phyloP scores from a whole-genome alignment of 2,113 vertebrate genomes.

The Ammodytes dubius region DNA sequence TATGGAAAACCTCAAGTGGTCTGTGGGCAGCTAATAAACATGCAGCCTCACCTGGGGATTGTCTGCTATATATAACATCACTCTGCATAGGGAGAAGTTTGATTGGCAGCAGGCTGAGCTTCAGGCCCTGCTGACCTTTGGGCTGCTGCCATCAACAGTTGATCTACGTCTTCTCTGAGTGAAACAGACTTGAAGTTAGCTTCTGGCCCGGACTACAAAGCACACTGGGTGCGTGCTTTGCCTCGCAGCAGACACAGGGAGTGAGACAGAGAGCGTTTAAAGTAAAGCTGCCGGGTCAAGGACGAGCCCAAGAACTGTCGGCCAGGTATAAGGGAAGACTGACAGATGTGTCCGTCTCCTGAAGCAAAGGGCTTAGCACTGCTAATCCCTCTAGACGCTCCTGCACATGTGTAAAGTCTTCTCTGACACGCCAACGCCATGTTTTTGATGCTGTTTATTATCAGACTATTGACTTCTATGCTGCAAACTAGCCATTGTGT shows the following conservation, averaged over 20 bases:
- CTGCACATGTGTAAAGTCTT: constrained; percentile 11
- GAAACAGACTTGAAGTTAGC: constrained; percentile 40
- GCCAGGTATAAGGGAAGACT: constrained; percentile 28
- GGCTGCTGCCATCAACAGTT: constrained; percentile 53
- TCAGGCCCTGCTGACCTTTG: constrained; percentile 64
- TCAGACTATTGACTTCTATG: not conserved
- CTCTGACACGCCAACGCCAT: not conserved
- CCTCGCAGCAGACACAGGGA: constrained; percentile 29
- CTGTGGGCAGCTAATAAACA: constrained; percentile 40
- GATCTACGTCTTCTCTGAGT: constrained; percentile 28
- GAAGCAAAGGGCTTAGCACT: constrained; percentile 24
- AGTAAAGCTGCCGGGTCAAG: constrained; percentile 47
- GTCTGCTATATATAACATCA: not conserved
- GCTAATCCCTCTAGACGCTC: constrained; percentile 17
- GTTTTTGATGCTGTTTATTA: not conserved
- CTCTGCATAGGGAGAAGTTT: not conserved
- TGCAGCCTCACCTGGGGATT: not conserved
- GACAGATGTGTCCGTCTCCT: constrained; percentile 38
- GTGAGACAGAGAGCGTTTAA: constrained; percentile 40
- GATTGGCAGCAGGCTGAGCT: constrained; percentile 1
- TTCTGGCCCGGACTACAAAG: constrained; percentile 78
- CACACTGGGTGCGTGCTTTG: constrained; percentile 50
- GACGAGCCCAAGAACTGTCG: constrained; percentile 33
- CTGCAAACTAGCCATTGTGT: not conserved
- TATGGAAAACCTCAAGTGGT: constrained; percentile 51